A percentile compares a stretch with the other conserved stretches of the same genome.
phyloP scores from a whole-genome alignment of 2,113 vertebrate species.

The Peromyscus californicus region DNA sequence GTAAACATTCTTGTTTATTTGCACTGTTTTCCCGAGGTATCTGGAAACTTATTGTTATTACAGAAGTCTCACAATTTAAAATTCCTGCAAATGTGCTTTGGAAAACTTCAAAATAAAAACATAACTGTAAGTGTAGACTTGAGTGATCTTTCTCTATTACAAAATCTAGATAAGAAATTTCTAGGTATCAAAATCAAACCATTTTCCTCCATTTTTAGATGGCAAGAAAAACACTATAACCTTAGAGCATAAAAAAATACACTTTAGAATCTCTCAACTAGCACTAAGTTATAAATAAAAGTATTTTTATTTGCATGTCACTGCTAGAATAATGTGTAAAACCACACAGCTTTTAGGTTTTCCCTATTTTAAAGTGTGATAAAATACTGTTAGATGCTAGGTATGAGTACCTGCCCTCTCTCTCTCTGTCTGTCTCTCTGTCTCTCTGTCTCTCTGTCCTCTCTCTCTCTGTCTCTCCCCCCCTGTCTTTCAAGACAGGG shows the following conservation, averaged over 20 bases:
- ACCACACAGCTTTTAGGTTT: not conserved
- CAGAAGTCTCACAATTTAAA: conserved; percentile 51
- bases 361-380: conserved; percentile 58
- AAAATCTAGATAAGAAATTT: conserved; percentile 63
- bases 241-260: not conserved
- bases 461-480: too few species aligned
- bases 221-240: conserved; percentile 37
- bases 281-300: conserved; percentile 53
- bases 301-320: not conserved
- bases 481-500: not conserved
- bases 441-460: too few species aligned
- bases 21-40: conserved; percentile 66
- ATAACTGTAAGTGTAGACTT: conserved; percentile 38
- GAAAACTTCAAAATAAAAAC: conserved; percentile 58
- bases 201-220: conserved; percentile 47
- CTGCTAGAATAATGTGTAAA: conserved; percentile 66
- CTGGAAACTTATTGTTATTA: conserved; percentile 43
- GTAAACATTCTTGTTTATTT: conserved; percentile 74
- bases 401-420: not conserved
- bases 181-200: conserved; percentile 57
- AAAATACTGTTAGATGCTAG: conserved; percentile 31
- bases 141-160: conserved; percentile 52
- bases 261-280: conserved; percentile 43
- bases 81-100: conserved; percentile 64
- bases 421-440: too few species aligned